These are phyloP conservation scores for Megalonaias nervosa DNA, from an alignment of 1,140 invertebrate genomes.

Conservation along the genomic window DNA sequence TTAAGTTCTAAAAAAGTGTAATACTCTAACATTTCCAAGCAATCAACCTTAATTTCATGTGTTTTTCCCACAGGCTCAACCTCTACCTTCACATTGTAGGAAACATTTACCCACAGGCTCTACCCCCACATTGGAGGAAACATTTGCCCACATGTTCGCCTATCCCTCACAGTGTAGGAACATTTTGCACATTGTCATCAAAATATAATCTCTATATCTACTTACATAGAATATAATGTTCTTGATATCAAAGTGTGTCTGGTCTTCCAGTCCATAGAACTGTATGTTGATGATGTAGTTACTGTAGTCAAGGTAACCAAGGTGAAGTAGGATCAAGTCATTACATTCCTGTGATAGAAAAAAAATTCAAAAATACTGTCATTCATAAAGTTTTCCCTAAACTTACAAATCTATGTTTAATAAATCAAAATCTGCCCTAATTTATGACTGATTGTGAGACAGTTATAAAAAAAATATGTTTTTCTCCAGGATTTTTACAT, in stretches of 20 bases:
- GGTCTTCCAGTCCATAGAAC: constrained; percentile 88
- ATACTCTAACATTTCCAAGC: too few species aligned
- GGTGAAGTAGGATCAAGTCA: constrained; percentile 89
- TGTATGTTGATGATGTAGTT: constrained; percentile 89
- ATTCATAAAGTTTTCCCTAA: background rate
- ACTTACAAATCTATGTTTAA: too few species aligned
- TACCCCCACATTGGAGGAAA: background rate
- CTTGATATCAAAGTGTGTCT: constrained; percentile 77
- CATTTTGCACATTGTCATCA: too few species aligned
- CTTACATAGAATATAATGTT: constrained; percentile 93
- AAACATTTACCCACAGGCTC: background rate
- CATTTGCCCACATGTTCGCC: background rate
- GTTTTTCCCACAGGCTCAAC: too few species aligned
- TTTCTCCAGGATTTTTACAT: too few species aligned
- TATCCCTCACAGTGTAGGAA: background rate
- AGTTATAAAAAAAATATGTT: too few species aligned
- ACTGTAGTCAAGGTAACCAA: constrained; percentile 90
- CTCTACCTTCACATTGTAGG: too few species aligned
- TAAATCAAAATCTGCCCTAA: too few species aligned
- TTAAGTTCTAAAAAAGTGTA: too few species aligned
- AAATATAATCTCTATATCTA: constrained; percentile 59
- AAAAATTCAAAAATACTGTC: constrained; percentile 1
- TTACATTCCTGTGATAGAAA: constrained; percentile 80
- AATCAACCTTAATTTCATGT: too few species aligned
- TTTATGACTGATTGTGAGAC: too few species aligned